Conservation (phyloP, 2,113 vertebrate genomes). For the Sinosuthora webbiana region DNA sequence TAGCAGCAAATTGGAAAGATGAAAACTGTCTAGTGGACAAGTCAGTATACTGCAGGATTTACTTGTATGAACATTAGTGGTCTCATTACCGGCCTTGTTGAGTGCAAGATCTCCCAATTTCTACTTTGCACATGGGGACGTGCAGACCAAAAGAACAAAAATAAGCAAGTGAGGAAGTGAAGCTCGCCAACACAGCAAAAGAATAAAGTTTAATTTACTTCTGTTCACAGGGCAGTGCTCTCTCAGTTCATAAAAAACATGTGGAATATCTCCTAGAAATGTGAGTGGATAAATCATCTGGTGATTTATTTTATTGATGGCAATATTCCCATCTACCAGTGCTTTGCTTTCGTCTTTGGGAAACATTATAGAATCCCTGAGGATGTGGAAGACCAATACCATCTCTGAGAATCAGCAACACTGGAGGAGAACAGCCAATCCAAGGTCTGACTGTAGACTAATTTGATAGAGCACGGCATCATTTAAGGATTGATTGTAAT, state of each 20-base stretch:
- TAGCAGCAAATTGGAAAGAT: constrained; percentile 15
- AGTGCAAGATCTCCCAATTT: background rate
- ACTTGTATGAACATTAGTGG: background rate
- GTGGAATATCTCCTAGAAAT: constrained; percentile 50
- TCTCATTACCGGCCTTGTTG: background rate
- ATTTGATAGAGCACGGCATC: background rate
- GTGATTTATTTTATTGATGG: constrained; percentile 39
- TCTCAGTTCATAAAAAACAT: background rate
- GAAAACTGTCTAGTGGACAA: constrained; percentile 17
- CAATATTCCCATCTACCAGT: constrained; percentile 27
- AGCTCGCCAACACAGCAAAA: background rate
- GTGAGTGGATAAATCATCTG: constrained; percentile 17
- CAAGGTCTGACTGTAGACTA: constrained; percentile 34
- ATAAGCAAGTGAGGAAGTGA: background rate
- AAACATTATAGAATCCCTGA: constrained; percentile 8
- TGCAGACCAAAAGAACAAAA: constrained; percentile 15
- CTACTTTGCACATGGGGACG: background rate
- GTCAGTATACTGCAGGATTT: constrained; percentile 6
- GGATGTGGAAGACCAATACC: constrained; percentile 9
- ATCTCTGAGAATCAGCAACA: constrained; percentile 16
- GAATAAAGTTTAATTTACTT: constrained; percentile 31
- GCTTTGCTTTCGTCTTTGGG: background rate
- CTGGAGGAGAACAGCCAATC: background rate
- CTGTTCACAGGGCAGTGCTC: constrained; percentile 5
- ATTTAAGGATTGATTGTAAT: constrained; percentile 21